Conservation (phyloP, 2,113 vertebrate species). For the Coptodon bakossiorum region DNA sequence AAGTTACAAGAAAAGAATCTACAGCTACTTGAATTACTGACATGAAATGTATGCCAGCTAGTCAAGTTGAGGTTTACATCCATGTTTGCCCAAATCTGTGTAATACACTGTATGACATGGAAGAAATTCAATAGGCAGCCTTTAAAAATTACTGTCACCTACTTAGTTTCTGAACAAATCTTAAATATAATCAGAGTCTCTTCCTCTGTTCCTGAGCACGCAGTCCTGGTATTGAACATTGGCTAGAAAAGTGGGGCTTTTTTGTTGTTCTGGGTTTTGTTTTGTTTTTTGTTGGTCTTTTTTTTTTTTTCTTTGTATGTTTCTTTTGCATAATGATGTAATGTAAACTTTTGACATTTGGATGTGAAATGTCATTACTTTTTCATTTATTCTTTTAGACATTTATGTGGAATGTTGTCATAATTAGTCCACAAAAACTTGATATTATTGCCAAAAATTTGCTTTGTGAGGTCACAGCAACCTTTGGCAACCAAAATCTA, state of each 20-base stretch:
- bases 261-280: not conserved
- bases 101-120: not conserved
- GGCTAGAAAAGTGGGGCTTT: not conserved
- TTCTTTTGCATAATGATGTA: not conserved
- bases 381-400: not conserved
- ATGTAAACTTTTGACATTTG: not conserved
- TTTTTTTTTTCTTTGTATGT: not conserved
- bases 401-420: not conserved
- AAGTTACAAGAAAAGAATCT: not conserved
- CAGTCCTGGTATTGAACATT: not conserved
- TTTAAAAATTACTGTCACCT: not conserved
- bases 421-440: not conserved
- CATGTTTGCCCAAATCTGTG: not conserved
- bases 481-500: not conserved
- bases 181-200: not conserved
- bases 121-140: not conserved
- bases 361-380: not conserved
- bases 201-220: not conserved
- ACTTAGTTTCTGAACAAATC: not conserved
- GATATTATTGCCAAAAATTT: not conserved
- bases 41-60: not conserved
- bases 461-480: not conserved
- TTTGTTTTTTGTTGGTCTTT: not conserved
- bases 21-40: not conserved
- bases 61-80: not conserved